Percentiles rank a stretch among this genome's conserved stretches.
These are phyloP conservation scores for Cydia splendana DNA, from an alignment of 1,140 invertebrate species.

Conservation along the genomic window DNA sequence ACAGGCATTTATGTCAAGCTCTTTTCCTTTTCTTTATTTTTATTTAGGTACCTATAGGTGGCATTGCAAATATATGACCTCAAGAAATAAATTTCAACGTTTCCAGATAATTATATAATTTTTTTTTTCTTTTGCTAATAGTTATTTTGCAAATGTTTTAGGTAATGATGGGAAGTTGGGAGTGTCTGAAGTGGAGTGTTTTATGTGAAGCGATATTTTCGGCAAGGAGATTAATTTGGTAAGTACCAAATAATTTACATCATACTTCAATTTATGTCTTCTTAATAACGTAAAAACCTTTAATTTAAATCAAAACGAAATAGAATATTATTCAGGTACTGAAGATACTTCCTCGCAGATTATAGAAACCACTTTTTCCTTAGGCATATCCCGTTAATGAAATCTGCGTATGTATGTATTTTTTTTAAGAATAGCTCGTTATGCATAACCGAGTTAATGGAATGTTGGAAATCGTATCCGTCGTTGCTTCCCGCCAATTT, in stretches of 20 bases:
- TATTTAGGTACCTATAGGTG: no score
- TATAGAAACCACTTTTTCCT: not conserved
- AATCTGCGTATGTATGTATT: constrained; percentile 34
- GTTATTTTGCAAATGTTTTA: not conserved
- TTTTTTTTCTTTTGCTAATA: no score
- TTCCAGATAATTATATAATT: no score
- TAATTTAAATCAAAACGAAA: not conserved
- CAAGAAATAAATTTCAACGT: no score
- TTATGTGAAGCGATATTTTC: not conserved
- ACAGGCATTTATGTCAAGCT: no score
- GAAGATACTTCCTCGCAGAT: not conserved
- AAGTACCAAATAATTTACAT: not conserved
- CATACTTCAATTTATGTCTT: not conserved
- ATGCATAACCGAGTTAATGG: constrained; percentile 58
- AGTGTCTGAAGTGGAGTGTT: not conserved
- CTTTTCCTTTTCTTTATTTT: no score
- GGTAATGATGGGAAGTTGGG: not conserved
- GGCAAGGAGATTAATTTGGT: not conserved
- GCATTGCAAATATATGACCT: no score
- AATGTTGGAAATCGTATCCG: constrained; percentile 53
- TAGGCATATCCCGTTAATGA: constrained; percentile 30
- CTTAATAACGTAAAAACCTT: not conserved
- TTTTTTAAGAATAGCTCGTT: constrained; percentile 42
- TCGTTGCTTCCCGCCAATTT: constrained; percentile 63
- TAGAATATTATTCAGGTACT: not conserved